Base-by-base conservation (phyloP, 2,888 invertebrate genomes). In the Acrobasis repandana region DNA sequence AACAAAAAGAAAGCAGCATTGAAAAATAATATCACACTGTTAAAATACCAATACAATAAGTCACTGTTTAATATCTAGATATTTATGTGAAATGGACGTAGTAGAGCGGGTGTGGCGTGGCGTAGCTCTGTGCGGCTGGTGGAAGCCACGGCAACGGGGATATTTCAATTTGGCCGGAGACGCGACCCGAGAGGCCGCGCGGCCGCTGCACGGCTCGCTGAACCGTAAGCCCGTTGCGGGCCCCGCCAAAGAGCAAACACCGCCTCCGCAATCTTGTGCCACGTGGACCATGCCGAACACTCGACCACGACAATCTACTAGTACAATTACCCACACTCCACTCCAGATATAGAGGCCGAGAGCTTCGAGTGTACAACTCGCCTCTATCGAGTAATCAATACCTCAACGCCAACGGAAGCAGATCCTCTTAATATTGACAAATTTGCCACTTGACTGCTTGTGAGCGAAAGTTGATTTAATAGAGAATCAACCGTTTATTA, bases 131-230 rank as follows among this genome's bases (percentile, higher is more conserved):
- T 76, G 75, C 73, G 74, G 76, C 79, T 73, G 74, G 76, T 79
- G 75, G 76, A 76, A 80, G 79, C 76, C 77, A 75, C 69, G 75
- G 79, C 75, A 79, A 82, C 82, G 82, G 81, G 85, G 88, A 89
- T 90, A 92, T 92, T 92, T 92, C 91, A 92, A 92, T 91, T 92
- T 92, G 83, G 90, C 81, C 80, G 80, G 86, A 86, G 90, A 90
- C 85, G 87, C 86, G 89, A 87, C 86, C 88, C 88, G 83, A 83
- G 90, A 90, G 89, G 87, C 86, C 82, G 84, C 80, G 83, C 85
- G 82, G 83, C 80, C 79, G 80, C 80, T 76, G 78, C 82, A 83
- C 90, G 90, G 90, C 85, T 89, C 90, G 90, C 88, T 90, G 91
- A 90, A 86, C 90, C 90, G 91, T 81, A 83, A 89, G 84, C 84